Conservation (phyloP, 2,797 vertebrate species). For the Amazonetta brasiliensis region DNA sequence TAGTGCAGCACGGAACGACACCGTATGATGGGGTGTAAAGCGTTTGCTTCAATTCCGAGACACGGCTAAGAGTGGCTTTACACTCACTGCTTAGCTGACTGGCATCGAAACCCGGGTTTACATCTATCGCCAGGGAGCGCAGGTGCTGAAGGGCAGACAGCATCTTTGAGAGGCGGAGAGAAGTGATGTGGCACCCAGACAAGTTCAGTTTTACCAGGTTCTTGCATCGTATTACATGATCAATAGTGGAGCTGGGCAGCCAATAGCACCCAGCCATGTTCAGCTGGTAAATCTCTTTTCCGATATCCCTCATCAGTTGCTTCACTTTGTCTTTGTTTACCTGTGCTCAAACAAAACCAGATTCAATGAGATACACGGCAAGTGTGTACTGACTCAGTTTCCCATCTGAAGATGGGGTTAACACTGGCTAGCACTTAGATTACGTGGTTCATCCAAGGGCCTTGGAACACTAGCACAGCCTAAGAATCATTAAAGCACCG, state of each 20-base stretch:
- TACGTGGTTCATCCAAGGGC: neutral
- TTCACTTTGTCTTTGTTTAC: constrained; percentile 86
- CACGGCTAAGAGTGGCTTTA: constrained; percentile 88
- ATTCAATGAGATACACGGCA: neutral
- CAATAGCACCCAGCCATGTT: constrained; percentile 95
- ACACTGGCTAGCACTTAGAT: neutral
- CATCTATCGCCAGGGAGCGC: constrained; percentile 90
- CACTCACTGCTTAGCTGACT: constrained; percentile 90
- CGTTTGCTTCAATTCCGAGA: constrained; percentile 92
- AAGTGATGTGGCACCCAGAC: constrained; percentile 90
- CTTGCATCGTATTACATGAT: constrained; percentile 87
- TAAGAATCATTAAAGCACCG: neutral
- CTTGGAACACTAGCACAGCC: neutral
- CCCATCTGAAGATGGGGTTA: neutral
- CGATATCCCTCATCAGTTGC: constrained; percentile 83
- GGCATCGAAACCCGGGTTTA: constrained; percentile 88
- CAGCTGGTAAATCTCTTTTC: constrained; percentile 88
- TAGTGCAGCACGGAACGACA: constrained; percentile 93
- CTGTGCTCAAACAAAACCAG: constrained; percentile 74
- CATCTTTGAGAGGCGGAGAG: constrained; percentile 89
- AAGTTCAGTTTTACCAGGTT: constrained; percentile 89
- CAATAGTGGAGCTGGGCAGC: constrained; percentile 86
- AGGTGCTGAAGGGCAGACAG: constrained; percentile 87
- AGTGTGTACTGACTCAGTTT: neutral
- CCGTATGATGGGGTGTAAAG: constrained; percentile 93